phyloP scores from a whole-genome alignment of 2,113 vertebrate genomes.

The Cyprinus carpio region DNA sequence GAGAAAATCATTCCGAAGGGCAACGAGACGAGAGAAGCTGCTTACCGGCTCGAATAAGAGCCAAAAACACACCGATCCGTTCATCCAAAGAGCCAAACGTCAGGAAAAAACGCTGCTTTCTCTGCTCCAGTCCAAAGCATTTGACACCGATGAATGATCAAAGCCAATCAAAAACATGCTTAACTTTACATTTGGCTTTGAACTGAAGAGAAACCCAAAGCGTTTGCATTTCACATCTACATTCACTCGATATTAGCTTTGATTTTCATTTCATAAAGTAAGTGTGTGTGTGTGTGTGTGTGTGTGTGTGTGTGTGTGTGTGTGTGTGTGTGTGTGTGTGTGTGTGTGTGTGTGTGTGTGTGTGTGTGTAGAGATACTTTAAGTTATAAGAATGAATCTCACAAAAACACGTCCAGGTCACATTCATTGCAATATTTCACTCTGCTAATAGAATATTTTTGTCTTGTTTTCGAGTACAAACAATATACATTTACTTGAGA shows the following conservation, averaged over 20 bases:
- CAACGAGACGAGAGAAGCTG: constrained; percentile 76
- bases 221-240: neutral
- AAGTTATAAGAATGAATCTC: neutral
- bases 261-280: neutral
- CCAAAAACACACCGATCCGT: constrained; percentile 54
- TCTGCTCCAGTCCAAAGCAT: too few relatives aligned
- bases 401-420: neutral
- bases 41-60: constrained; percentile 79
- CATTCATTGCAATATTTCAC: neutral
- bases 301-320: too few relatives aligned
- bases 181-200: too few relatives aligned
- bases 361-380: neutral
- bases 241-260: neutral
- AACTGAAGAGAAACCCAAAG: neutral
- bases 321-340: too few relatives aligned
- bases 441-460: too few relatives aligned
- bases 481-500: too few relatives aligned
- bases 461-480: neutral
- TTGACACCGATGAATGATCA: too few relatives aligned
- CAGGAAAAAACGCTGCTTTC: constrained; percentile 51
- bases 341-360: neutral
- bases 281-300: neutral
- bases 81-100: constrained; percentile 45
- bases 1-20: constrained; percentile 65
- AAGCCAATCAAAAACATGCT: too few relatives aligned